Percentiles rank a stretch among this genome's conserved stretches.
Evolutionary conservation across 2,888 invertebrate genomes (phyloP).

Genomic region (Polyommatus icarus): DNA sequence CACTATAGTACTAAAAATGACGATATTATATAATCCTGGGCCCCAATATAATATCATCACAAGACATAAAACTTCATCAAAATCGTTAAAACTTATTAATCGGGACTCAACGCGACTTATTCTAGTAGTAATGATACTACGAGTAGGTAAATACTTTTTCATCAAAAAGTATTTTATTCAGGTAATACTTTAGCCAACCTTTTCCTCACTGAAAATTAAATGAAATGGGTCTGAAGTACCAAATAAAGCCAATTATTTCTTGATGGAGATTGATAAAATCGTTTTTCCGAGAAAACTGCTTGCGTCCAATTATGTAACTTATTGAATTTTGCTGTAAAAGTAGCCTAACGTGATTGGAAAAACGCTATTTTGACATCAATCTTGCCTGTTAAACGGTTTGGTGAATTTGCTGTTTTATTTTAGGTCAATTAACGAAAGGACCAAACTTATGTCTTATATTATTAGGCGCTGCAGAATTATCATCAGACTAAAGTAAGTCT

Average conservation of each 20-base stretch:
- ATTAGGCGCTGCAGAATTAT: not conserved
- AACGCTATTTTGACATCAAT: slow-evolving; percentile 28
- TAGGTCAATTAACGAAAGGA: not conserved
- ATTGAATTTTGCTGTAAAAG: not conserved
- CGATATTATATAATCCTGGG: no score
- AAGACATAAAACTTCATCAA: no score
- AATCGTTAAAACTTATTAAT: no score
- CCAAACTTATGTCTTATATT: not conserved
- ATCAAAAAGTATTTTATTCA: no score
- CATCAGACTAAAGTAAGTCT: not conserved
- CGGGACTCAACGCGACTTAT: no score
- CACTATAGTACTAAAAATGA: no score
- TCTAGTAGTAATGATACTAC: no score
- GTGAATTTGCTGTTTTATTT: slow-evolving; percentile 4
- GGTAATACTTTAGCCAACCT: no score
- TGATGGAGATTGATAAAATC: slow-evolving; percentile 1
- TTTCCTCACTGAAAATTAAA: not conserved
- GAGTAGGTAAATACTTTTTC: no score
- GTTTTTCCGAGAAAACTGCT: not conserved
- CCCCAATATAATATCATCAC: no score
- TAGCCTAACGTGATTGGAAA: not conserved
- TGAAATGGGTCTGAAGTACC: not conserved
- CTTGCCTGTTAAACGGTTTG: slow-evolving; percentile 11
- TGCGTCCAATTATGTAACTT: slow-evolving; percentile 14
- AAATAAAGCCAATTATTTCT: slow-evolving; percentile 8